Evolutionary conservation across 2,113 vertebrate genomes (phyloP).

Genomic region (Rhabdomys dilectus): DNA sequence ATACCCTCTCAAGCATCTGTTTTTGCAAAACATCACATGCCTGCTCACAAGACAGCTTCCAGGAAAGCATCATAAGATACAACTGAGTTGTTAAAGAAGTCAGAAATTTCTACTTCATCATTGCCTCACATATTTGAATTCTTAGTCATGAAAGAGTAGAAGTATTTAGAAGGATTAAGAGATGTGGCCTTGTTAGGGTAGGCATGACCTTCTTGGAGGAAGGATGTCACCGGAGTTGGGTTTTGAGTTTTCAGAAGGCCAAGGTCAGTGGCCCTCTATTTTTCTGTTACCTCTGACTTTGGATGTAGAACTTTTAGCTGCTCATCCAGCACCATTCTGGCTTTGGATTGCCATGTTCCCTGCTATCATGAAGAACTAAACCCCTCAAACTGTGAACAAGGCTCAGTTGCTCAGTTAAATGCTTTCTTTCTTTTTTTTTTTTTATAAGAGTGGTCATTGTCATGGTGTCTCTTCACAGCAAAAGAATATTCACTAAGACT

Average conservation of each 20-base stretch:
- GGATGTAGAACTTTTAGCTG: background rate
- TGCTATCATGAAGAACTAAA: background rate
- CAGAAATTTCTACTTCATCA: too few species aligned
- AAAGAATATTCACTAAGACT: background rate
- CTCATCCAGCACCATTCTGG: accelerated
- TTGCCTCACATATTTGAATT: background rate
- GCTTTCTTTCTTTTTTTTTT: background rate
- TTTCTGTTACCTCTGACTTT: background rate
- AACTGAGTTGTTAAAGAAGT: too few species aligned
- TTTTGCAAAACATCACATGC: too few species aligned
- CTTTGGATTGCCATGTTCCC: background rate
- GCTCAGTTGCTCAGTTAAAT: background rate
- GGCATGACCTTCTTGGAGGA: background rate
- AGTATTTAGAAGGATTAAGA: background rate
- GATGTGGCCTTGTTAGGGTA: background rate
- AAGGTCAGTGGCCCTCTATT: background rate
- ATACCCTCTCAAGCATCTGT: too few species aligned
- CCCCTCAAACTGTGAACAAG: background rate
- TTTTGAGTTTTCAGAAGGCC: background rate
- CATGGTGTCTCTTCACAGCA: background rate
- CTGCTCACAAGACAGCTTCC: too few species aligned
- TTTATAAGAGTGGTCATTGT: background rate
- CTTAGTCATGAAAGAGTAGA: background rate
- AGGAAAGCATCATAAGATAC: too few species aligned
- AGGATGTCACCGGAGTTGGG: background rate